phyloP scores from a whole-genome alignment of 1,140 invertebrate species.

The Choristoneura fumiferana region DNA sequence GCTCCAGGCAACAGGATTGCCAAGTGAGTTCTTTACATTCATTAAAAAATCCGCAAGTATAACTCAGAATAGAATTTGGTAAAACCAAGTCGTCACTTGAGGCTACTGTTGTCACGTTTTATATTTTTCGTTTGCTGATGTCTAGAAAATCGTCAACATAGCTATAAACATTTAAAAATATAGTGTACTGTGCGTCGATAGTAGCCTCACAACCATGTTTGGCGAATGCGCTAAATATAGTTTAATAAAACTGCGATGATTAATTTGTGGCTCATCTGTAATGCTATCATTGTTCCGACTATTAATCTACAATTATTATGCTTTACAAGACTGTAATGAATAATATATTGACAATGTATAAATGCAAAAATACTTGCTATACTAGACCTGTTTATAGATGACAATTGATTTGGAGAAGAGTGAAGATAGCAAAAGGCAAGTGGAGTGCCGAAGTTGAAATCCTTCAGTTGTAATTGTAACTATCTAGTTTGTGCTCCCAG shows the following conservation, averaged over 20 bases:
- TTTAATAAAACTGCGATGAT: background rate
- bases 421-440: conserved; percentile 30
- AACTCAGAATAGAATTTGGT: conserved; percentile 30
- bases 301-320: conserved; percentile 38
- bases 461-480: conserved; percentile 16
- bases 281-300: conserved; percentile 30
- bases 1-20: conserved; percentile 41
- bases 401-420: conserved; percentile 10
- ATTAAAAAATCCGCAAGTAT: conserved; percentile 32
- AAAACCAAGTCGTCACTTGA: conserved; percentile 31
- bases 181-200: too few relatives aligned
- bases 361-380: conserved; percentile 46
- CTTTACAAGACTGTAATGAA: conserved; percentile 26
- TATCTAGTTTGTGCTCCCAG: conserved; percentile 38
- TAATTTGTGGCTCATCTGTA: conserved; percentile 13
- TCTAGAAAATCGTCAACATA: too few relatives aligned
- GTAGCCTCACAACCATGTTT: too few relatives aligned
- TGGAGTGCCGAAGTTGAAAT: conserved; percentile 20
- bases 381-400: conserved; percentile 19
- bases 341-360: conserved; percentile 30
- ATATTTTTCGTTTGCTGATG: too few relatives aligned
- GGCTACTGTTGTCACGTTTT: conserved; percentile 13
- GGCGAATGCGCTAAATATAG: too few relatives aligned
- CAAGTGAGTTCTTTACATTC: background rate
- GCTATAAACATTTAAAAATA: too few relatives aligned